A percentile compares a stretch with the other conserved stretches of the same genome.
These are phyloP conservation scores for Scortum barcoo DNA, from an alignment of 2,113 vertebrate species.

Conservation along the genomic window DNA sequence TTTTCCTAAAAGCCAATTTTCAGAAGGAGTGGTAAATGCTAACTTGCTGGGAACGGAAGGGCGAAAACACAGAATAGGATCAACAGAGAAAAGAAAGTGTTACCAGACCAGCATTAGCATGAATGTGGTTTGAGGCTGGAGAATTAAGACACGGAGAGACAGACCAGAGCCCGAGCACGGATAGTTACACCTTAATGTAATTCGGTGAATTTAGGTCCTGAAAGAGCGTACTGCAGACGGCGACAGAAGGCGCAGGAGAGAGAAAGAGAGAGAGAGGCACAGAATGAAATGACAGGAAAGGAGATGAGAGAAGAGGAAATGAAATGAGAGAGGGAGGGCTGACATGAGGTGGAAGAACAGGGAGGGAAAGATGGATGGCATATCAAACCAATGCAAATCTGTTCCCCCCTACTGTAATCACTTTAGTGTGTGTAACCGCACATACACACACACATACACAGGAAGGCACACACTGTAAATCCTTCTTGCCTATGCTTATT, in stretches of 20 bases:
- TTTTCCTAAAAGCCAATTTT: neutral
- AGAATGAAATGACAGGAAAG: conserved; percentile 42
- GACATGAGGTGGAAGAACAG: conserved; percentile 44
- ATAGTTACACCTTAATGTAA: conserved; percentile 6
- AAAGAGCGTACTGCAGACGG: neutral
- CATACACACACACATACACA: conserved; percentile 10
- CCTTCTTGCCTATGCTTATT: conserved; percentile 50
- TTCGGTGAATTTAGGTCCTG: conserved; percentile 17
- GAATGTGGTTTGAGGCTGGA: neutral
- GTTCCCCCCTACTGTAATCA: conserved; percentile 54
- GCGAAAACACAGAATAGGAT: neutral
- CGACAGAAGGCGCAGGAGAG: no score
- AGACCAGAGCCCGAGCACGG: neutral
- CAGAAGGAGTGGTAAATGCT: neutral
- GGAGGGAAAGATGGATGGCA: conserved; percentile 59
- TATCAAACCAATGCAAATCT: conserved; percentile 75
- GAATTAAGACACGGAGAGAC: neutral
- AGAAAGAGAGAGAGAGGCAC: neutral
- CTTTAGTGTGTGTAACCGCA: conserved; percentile 42
- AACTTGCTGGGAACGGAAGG: neutral
- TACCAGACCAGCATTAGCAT: neutral
- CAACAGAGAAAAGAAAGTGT: neutral
- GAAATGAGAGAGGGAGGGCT: conserved; percentile 41
- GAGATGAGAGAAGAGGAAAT: conserved; percentile 55
- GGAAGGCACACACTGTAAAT: conserved; percentile 31